Base-by-base conservation (phyloP, 2,888 invertebrate genomes). In the Cremastobaeus sp. region DNA sequence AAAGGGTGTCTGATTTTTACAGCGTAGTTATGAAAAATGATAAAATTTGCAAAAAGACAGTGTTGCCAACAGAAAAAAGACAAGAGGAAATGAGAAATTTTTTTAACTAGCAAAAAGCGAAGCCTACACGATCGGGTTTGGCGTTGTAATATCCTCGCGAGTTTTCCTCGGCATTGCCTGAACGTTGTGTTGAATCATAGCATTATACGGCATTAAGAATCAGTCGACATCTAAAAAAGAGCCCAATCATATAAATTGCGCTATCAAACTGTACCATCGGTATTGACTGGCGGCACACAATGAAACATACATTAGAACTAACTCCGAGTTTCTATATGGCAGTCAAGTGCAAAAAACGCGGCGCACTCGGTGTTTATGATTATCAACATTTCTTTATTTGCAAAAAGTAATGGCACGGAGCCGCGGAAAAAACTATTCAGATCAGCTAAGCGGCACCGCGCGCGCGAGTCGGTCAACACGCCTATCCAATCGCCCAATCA, bases 401-500 rank as follows among this genome's bases (percentile, higher is more conserved):
- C 62, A 41, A 62, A 55, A 54, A 55, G 25, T 30, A 28, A 15
- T 6, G 25, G 4, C 14, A 11, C 25, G 18, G 9, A 48, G 20
- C 28, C 28, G 18, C 41, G 43, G 37, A 57, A 37, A 50, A 11
- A 57, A 35, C 18, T 55, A 75, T 73, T 57, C 57, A 64, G 69
- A 71, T 59, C 59, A 73, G 41, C 52, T 55, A 37, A 62, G 72
- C 74, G 50, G 60, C 57, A 34, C 32, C 28, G 68, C 54, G 43
- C 66, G 55, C 74, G 73, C 66, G 57, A 64, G 50, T 57, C 57
- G 73, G 71, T 74, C 76, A 76, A 79, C 81, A 81, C 80, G 81
- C 79, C 80, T 84, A 82, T 82, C 81, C 82, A 82, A 83, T 84
- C 82, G 78, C 78, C 74, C 76, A 78, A 81, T 83, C 82, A 82